phyloP scores from a whole-genome alignment of 2,797 vertebrate genomes.

The Danio choprae region DNA sequence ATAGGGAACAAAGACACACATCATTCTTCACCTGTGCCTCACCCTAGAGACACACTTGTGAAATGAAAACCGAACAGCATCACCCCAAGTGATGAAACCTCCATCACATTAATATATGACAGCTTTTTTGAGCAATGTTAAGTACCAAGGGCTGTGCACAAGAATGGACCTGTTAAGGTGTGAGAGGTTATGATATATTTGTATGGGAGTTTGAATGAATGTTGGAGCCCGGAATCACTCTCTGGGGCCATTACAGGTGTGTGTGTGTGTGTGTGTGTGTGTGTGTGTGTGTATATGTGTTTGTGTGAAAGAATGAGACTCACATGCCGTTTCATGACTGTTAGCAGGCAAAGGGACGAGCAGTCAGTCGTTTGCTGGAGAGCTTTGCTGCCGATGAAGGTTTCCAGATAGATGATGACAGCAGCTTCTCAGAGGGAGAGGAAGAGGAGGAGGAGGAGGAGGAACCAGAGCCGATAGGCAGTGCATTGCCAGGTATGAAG shows the following conservation, averaged over 20 bases:
- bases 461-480: conserved; percentile 45
- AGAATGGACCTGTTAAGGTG: conserved; percentile 76
- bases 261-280: background rate
- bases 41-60: conserved; percentile 49
- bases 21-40: conserved; percentile 52
- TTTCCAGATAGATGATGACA: conserved; percentile 88
- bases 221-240: conserved; percentile 20
- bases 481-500: conserved; percentile 71
- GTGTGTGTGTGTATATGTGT: too few species aligned
- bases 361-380: conserved; percentile 90
- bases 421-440: conserved; percentile 92
- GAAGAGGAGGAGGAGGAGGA: conserved; percentile 73
- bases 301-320: conserved; percentile 2
- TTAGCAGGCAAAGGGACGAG: conserved; percentile 86
- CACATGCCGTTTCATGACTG: conserved; percentile 33
- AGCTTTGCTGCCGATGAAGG: conserved; percentile 89
- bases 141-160: conserved; percentile 66
- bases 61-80: conserved; percentile 46
- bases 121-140: conserved; percentile 60
- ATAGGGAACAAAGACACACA: conserved; percentile 51
- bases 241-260: conserved; percentile 24
- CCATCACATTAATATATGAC: conserved; percentile 69
- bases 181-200: conserved; percentile 47
- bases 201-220: conserved; percentile 43
- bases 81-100: conserved; percentile 72